Evolutionary conservation across 2,888 invertebrate genomes (phyloP).

Genomic region (Eilema depressum): DNA sequence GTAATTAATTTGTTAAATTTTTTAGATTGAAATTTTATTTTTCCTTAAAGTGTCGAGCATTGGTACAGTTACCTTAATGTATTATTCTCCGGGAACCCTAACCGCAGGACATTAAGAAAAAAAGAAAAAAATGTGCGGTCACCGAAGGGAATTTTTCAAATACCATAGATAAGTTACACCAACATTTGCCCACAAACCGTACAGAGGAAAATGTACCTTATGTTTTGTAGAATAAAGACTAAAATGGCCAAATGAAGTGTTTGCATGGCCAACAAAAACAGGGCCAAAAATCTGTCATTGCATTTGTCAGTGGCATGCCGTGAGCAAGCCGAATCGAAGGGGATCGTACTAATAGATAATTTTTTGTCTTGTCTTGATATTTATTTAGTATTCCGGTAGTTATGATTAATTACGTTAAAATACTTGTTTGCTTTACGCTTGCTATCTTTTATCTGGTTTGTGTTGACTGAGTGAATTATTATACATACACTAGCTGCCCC

Average conservation of each 20-base stretch:
- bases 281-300: slow-evolving; percentile 61
- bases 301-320: slow-evolving; percentile 61
- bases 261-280: slow-evolving; percentile 42
- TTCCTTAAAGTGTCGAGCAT: too few relatives aligned
- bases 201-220: slow-evolving; percentile 37
- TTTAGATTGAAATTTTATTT: too few relatives aligned
- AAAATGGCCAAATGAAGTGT: slow-evolving; percentile 12
- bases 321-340: slow-evolving; percentile 54
- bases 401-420: slow-evolving; percentile 13
- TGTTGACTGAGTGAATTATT: not conserved
- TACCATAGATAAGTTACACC: slow-evolving; percentile 50
- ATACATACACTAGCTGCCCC: too few relatives aligned
- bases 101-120: slow-evolving; percentile 44
- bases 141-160: slow-evolving; percentile 56
- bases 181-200: slow-evolving; percentile 23
- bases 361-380: slow-evolving; percentile 43
- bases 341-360: slow-evolving; percentile 41
- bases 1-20: too few relatives aligned
- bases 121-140: slow-evolving; percentile 53
- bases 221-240: slow-evolving; percentile 16
- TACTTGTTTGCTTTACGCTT: not conserved
- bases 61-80: too few relatives aligned
- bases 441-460: not conserved
- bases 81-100: slow-evolving; percentile 38
- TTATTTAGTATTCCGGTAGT: slow-evolving; percentile 39